Percentiles rank a stretch among this genome's conserved stretches.
Evolutionary conservation across 2,797 vertebrate genomes (phyloP).

Genomic region (Arremon aurantiirostris): DNA sequence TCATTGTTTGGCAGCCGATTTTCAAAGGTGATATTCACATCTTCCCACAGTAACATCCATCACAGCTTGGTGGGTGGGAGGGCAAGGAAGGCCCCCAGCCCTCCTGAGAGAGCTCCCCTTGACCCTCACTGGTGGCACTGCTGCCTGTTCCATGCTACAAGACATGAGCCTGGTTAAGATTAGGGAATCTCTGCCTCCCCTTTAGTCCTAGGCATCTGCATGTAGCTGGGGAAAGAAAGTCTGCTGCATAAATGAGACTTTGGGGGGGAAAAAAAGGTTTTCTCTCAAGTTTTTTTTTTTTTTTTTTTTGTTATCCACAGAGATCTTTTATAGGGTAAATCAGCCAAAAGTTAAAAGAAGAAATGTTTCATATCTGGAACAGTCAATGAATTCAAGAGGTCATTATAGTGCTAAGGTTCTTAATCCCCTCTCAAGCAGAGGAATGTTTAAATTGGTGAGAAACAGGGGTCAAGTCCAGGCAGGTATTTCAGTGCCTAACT

Average conservation of each 20-base stretch:
- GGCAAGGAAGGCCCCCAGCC: background rate
- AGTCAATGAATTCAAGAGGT: background rate
- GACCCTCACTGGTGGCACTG: rapidly evolving
- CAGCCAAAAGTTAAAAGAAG: background rate
- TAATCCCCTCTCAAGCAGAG: background rate
- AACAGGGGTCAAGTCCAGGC: slow-evolving; percentile 2
- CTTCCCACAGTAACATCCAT: background rate
- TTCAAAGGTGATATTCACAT: background rate
- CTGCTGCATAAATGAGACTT: background rate
- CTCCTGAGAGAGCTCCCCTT: background rate
- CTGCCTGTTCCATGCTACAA: background rate
- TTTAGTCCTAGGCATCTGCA: background rate
- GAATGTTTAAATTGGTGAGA: slow-evolving; percentile 33
- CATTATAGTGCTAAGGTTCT: background rate
- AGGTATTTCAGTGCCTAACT: slow-evolving; percentile 25
- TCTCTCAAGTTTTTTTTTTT: background rate
- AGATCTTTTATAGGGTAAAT: background rate
- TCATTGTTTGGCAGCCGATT: background rate
- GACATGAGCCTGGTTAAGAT: background rate
- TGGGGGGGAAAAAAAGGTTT: background rate
- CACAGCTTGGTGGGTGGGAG: background rate
- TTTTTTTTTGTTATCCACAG: background rate
- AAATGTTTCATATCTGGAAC: background rate
- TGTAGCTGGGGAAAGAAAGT: background rate
- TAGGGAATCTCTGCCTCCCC: background rate